A percentile compares a stretch with the other conserved stretches of the same genome.
These are phyloP conservation scores for Phrynocephalus vlangalii DNA, from an alignment of 2,797 vertebrate genomes.

Conservation along the genomic window DNA sequence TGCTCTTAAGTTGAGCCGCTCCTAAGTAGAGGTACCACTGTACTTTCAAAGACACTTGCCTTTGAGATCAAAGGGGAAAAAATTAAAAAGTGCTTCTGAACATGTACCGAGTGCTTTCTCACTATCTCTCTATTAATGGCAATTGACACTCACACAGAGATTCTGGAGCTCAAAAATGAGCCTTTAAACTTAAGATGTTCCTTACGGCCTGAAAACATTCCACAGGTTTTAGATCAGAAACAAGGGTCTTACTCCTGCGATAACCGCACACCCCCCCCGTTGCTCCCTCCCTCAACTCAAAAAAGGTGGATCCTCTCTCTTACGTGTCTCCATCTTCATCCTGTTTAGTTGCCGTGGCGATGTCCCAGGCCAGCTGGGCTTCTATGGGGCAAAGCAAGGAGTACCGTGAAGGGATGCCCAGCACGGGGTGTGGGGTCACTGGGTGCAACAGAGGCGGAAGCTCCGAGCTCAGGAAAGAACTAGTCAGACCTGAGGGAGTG, in stretches of 20 bases:
- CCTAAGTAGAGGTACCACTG: too few relatives aligned
- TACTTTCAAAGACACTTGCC: too few relatives aligned
- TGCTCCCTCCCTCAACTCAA: neutral
- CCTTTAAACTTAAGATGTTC: too few relatives aligned
- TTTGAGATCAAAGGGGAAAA: too few relatives aligned
- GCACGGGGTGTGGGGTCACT: slow-evolving; percentile 2
- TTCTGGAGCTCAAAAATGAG: too few relatives aligned
- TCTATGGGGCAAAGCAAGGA: slow-evolving; percentile 56
- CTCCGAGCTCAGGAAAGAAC: slow-evolving; percentile 10
- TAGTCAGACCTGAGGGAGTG: neutral
- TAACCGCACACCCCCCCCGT: too few relatives aligned
- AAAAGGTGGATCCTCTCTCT: slow-evolving; percentile 44
- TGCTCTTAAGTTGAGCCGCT: too few relatives aligned
- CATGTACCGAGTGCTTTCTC: neutral
- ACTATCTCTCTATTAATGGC: neutral
- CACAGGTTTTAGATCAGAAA: neutral
- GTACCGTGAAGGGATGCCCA: slow-evolving; percentile 62
- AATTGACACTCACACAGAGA: neutral
- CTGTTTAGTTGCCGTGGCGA: slow-evolving; percentile 73
- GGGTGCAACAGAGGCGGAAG: slow-evolving; percentile 28
- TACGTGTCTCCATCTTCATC: slow-evolving; percentile 84
- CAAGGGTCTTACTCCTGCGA: neutral
- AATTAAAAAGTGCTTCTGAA: too few relatives aligned
- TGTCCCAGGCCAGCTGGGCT: slow-evolving; percentile 65
- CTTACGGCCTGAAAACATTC: neutral